These are phyloP conservation scores for Cossypha polioptera DNA, from an alignment of 2,797 vertebrate species.

Conservation along the genomic window DNA sequence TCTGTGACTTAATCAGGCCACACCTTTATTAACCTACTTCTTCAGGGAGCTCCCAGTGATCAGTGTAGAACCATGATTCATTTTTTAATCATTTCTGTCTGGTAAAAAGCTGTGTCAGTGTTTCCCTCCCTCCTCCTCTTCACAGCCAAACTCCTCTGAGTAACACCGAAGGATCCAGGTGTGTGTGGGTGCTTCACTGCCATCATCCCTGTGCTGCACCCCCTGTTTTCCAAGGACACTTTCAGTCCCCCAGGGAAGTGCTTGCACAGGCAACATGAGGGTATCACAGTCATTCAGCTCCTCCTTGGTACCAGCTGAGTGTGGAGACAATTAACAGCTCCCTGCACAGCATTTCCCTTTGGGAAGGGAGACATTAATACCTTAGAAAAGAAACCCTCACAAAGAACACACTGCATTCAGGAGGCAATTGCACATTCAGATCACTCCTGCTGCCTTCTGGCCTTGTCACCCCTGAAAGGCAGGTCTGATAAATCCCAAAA, in stretches of 20 bases:
- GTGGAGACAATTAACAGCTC: neutral
- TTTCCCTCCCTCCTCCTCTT: neutral
- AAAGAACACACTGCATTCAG: neutral
- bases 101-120: neutral
- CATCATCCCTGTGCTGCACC: neutral
- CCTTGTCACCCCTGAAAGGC: neutral
- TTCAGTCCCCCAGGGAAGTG: neutral
- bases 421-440: neutral
- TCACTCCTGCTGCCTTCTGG: neutral
- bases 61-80: neutral
- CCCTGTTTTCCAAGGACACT: neutral
- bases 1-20: constrained; percentile 23
- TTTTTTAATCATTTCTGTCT: constrained; percentile 47
- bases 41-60: neutral
- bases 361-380: neutral
- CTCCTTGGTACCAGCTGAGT: neutral
- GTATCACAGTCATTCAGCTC: neutral
- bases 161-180: neutral
- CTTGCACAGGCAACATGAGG: neutral
- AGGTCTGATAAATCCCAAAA: neutral
- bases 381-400: neutral
- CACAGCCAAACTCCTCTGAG: neutral
- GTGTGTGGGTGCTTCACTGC: no score
- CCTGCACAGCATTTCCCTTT: neutral
- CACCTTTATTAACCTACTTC: constrained; percentile 47